Evolutionary conservation across 1,140 invertebrate species (phyloP).

Genomic region (Mya arenaria): DNA sequence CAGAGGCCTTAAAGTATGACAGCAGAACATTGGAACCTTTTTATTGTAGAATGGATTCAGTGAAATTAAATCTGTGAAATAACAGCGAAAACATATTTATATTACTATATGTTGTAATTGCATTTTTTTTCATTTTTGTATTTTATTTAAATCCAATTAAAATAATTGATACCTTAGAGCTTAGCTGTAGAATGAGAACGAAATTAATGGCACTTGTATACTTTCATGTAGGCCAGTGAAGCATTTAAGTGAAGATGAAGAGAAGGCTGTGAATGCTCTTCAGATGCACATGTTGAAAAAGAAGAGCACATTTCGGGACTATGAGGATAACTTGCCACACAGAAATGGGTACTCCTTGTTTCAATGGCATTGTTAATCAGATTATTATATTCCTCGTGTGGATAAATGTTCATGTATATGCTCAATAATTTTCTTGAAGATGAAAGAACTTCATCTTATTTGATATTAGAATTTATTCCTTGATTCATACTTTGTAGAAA

Average conservation of each 20-base stretch:
- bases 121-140: background rate
- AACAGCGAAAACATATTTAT: too few species aligned
- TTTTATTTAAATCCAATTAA: background rate
- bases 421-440: too few species aligned
- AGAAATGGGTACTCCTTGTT: slow-evolving; percentile 78
- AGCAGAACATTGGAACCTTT: background rate
- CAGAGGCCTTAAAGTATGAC: slow-evolving; percentile 86
- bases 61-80: too few species aligned
- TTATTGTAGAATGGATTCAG: background rate
- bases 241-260: slow-evolving; percentile 64
- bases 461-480: too few species aligned
- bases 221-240: slow-evolving; percentile 42
- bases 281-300: slow-evolving; percentile 73
- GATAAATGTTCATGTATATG: too few species aligned
- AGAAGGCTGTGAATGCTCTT: slow-evolving; percentile 64
- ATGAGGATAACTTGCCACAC: slow-evolving; percentile 80
- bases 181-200: background rate
- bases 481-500: too few species aligned
- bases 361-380: too few species aligned
- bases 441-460: too few species aligned
- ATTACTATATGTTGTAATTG: background rate
- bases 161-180: background rate
- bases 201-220: background rate
- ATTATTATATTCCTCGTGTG: too few species aligned
- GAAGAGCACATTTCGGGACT: slow-evolving; percentile 78